phyloP scores from a whole-genome alignment of 2,113 vertebrate species.

The Coregonus clupeaformis region DNA sequence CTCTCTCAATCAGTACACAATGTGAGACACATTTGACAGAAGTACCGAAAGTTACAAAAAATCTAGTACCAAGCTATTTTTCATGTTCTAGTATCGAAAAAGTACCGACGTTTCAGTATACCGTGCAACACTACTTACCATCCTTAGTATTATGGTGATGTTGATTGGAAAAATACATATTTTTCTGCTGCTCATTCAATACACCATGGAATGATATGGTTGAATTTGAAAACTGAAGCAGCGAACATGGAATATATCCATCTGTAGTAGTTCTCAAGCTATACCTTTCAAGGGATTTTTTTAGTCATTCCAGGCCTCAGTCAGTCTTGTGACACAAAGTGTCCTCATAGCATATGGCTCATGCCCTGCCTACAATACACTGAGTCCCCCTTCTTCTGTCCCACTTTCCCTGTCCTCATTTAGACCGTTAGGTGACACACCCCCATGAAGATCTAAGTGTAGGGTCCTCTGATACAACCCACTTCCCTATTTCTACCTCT shows the following conservation, averaged over 20 bases:
- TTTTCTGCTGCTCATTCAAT: not conserved
- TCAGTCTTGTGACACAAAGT: not conserved
- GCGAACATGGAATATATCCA: not conserved
- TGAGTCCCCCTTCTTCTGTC: not conserved
- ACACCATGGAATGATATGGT: slow-evolving; percentile 6
- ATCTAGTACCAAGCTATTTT: too few relatives aligned
- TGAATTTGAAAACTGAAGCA: not conserved
- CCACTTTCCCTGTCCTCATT: slow-evolving; percentile 9
- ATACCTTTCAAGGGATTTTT: too few relatives aligned
- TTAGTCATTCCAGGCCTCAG: not conserved
- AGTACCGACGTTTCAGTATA: too few relatives aligned
- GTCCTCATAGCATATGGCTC: slow-evolving; percentile 1
- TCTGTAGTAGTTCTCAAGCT: too few relatives aligned
- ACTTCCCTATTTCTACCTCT: slow-evolving; percentile 1
- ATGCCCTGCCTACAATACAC: not conserved
- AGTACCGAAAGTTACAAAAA: too few relatives aligned
- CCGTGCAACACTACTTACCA: too few relatives aligned
- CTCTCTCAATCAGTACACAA: too few relatives aligned
- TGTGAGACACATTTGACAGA: too few relatives aligned
- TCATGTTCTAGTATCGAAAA: too few relatives aligned
- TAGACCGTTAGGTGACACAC: too few relatives aligned
- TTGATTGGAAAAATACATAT: slow-evolving; percentile 1
- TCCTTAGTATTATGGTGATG: too few relatives aligned
- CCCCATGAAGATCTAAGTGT: too few relatives aligned
- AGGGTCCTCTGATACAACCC: slow-evolving; percentile 29